A percentile compares a stretch with the other conserved stretches of the same genome.
These are phyloP conservation scores for Enteromius argenteus DNA, from an alignment of 2,797 vertebrate genomes.

Conservation along the genomic window DNA sequence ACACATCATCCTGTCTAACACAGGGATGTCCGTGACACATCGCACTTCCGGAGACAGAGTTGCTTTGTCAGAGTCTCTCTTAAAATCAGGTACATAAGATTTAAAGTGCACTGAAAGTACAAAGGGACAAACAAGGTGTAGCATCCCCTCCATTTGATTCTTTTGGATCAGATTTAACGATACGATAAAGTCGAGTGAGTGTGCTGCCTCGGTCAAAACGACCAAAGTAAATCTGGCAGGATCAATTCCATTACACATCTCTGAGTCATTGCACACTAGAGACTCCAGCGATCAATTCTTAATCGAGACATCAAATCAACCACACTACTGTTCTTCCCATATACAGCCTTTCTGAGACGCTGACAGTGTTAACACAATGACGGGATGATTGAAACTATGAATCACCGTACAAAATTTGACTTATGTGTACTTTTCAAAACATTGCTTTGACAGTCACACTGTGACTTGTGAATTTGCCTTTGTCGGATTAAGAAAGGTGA, in stretches of 20 bases:
- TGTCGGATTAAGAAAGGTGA: neutral
- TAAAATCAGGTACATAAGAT: slow-evolving; percentile 4
- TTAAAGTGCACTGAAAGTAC: slow-evolving; percentile 1
- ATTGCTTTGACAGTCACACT: neutral
- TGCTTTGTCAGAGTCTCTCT: slow-evolving; percentile 20
- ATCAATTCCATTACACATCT: slow-evolving; percentile 44
- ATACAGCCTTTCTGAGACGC: neutral
- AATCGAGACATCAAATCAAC: slow-evolving; percentile 48
- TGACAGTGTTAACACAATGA: neutral
- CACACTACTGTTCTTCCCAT: slow-evolving; percentile 25
- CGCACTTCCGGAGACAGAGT: neutral
- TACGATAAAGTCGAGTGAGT: slow-evolving; percentile 29
- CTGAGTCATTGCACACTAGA: slow-evolving; percentile 27
- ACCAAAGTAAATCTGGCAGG: slow-evolving; percentile 30
- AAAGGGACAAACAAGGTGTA: slow-evolving; percentile 18
- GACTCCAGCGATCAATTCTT: slow-evolving; percentile 34
- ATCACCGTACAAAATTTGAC: neutral
- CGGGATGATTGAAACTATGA: neutral
- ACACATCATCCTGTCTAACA: slow-evolving; percentile 22
- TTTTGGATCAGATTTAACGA: slow-evolving; percentile 11
- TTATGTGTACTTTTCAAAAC: neutral
- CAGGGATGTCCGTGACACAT: neutral
- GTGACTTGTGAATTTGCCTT: slow-evolving; percentile 16
- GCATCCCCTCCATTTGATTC: slow-evolving; percentile 2
- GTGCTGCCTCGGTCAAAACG: slow-evolving; percentile 23